Base-by-base conservation (phyloP, 2,888 invertebrate species). In the Blastobasis lacticolella region DNA sequence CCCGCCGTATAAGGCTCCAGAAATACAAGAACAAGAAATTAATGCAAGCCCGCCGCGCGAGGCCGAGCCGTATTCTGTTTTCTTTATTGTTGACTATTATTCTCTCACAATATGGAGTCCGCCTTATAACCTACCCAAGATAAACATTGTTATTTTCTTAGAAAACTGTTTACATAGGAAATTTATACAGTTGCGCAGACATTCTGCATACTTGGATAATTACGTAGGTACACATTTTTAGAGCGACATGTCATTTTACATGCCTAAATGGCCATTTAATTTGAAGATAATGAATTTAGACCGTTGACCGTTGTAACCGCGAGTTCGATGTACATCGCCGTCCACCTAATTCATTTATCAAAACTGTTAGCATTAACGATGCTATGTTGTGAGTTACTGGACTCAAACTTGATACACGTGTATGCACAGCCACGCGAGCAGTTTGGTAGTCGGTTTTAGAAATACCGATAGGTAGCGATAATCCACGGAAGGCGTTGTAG, bases 1-100 rank as follows among this genome's bases (percentile, higher is more conserved):
- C 77, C 62, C 57, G 56, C 87, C 85, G 63, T 85, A 80, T 82
- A 86, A 65, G 85, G 86, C 66, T 64, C 66, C 67, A 73, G 71
- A 78, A 78, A 73, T 78, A 82, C 78, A 79, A 82, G 78, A 83
- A 77, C 82, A 65, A 76, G 81, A 84, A 77, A 81, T 81, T 81
- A 81, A 84, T 78, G 74, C 78, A 74, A 67, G 69, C 68, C 64
- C 60, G 64, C 53, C 55, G 55, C 56, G 36, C 73, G 77, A 81
- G 81, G 81, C 71, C 77, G 64, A 59, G 56, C 65, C 66, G 57
- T 69, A 71, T 74, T 72, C 73, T 73, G 69, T 78, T 75, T 76
- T 75, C 71, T 76, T 78, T 76, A 75, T 74, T 73, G 69, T 77
- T 69, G 69, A 68, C 67, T 66, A 69, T 65, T 63, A 48, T 49